Evolutionary conservation across 2,113 vertebrate genomes (phyloP).

Genomic region (Entomyzon cyanotis): DNA sequence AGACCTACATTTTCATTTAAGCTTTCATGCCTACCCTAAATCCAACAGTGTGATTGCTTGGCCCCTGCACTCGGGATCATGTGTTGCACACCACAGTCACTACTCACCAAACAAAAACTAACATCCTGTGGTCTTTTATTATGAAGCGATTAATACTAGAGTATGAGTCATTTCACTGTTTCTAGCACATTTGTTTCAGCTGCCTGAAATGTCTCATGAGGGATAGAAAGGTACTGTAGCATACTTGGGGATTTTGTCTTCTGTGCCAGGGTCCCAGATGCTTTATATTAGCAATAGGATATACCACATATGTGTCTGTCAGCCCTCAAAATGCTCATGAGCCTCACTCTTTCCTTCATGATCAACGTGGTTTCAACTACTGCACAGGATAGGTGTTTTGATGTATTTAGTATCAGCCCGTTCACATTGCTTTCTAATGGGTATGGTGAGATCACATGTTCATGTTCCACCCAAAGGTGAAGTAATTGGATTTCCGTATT

Average conservation of each 20-base stretch:
- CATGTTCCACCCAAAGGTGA: not conserved
- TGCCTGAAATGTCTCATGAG: not conserved
- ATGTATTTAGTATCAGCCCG: not conserved
- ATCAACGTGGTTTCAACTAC: not conserved
- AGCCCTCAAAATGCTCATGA: not conserved
- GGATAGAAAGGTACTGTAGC: not conserved
- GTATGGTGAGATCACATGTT: not conserved
- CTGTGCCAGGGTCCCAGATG: not conserved
- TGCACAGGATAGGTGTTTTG: not conserved
- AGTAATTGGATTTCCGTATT: not conserved
- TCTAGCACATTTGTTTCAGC: conserved; percentile 10
- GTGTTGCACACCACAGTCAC: not conserved
- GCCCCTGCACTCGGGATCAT: not conserved
- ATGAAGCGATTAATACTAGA: not conserved
- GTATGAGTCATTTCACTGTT: conserved; percentile 12
- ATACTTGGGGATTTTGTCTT: not conserved
- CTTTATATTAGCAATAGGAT: not conserved
- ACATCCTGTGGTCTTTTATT: conserved; percentile 34
- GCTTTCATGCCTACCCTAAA: not conserved
- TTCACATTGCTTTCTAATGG: not conserved
- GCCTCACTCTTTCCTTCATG: not conserved
- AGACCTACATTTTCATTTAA: not conserved
- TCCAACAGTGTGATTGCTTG: not conserved
- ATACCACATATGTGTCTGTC: not conserved
- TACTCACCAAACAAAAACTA: not conserved